Percentiles rank a stretch among this genome's conserved stretches.
phyloP scores from a whole-genome alignment of 2,113 vertebrate species.

The Prunella himalayana region DNA sequence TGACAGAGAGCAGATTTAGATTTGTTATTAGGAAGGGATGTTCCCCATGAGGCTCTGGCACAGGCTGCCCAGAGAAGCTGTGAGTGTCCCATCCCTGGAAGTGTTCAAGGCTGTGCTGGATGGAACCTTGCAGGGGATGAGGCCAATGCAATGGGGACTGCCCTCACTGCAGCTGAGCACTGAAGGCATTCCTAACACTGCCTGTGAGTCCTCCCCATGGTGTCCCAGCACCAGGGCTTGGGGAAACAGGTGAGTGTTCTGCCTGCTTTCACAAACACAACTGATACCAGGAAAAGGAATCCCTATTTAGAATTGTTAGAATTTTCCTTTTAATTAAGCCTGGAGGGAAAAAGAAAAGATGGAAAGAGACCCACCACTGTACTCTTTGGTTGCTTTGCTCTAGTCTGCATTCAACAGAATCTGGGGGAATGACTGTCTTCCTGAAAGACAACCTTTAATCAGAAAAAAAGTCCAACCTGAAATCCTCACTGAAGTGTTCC shows the following conservation, averaged over 20 bases:
- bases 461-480: background rate
- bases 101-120: background rate
- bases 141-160: background rate
- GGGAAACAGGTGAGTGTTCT: background rate
- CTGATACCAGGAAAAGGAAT: background rate
- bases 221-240: background rate
- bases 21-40: background rate
- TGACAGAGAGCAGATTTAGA: background rate
- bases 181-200: background rate
- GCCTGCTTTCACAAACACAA: background rate
- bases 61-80: background rate
- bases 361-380: background rate
- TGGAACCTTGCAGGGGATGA: background rate
- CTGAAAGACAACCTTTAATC: background rate
- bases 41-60: background rate
- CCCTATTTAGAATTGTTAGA: background rate
- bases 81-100: background rate
- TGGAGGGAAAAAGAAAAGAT: fast-evolving
- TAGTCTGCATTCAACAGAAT: background rate
- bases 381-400: background rate
- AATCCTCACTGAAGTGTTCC: background rate
- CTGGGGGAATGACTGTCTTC: background rate
- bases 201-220: background rate
- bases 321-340: background rate
- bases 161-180: background rate